These are phyloP conservation scores for Perdita meconis DNA, from an alignment of 2,888 invertebrate genomes.

Conservation along the genomic window DNA sequence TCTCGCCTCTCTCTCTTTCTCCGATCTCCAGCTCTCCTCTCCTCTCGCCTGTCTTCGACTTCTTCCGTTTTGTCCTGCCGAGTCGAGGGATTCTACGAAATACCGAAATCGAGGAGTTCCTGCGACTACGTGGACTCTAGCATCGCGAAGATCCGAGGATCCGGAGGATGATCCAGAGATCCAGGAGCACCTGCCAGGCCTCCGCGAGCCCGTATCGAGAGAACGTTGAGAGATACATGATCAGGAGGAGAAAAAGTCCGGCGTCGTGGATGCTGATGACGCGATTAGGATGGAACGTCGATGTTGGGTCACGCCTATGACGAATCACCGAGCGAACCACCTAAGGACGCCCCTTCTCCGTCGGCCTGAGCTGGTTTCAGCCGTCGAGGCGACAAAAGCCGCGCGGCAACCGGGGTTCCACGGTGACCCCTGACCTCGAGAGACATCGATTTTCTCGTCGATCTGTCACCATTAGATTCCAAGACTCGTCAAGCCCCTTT, in stretches of 20 bases:
- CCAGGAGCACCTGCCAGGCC: constrained; percentile 29
- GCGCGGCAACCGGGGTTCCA: constrained; percentile 59
- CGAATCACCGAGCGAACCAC: constrained; percentile 63
- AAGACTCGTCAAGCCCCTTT: no score
- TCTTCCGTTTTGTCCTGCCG: constrained; percentile 13
- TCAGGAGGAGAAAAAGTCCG: constrained; percentile 63
- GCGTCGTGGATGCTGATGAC: constrained; percentile 68
- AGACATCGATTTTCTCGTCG: constrained; percentile 75
- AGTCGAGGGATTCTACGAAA: not conserved
- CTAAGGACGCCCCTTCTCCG: constrained; percentile 41
- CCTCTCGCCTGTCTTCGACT: constrained; percentile 33
- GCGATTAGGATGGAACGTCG: constrained; percentile 69
- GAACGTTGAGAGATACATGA: constrained; percentile 53
- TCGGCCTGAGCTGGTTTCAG: not conserved
- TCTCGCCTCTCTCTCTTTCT: constrained; percentile 29
- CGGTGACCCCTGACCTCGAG: constrained; percentile 51
- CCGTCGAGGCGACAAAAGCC: constrained; percentile 49
- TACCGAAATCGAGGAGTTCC: constrained; percentile 30
- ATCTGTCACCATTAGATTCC: constrained; percentile 77
- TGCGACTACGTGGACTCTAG: not conserved
- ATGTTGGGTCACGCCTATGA: constrained; percentile 67
- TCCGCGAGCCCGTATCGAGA: constrained; percentile 40
- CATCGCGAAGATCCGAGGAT: no score
- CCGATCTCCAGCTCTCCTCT: constrained; percentile 24
- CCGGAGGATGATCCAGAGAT: constrained; percentile 12